Base-by-base conservation (phyloP, 2,888 invertebrate species). In the Electrophaes corylata region DNA sequence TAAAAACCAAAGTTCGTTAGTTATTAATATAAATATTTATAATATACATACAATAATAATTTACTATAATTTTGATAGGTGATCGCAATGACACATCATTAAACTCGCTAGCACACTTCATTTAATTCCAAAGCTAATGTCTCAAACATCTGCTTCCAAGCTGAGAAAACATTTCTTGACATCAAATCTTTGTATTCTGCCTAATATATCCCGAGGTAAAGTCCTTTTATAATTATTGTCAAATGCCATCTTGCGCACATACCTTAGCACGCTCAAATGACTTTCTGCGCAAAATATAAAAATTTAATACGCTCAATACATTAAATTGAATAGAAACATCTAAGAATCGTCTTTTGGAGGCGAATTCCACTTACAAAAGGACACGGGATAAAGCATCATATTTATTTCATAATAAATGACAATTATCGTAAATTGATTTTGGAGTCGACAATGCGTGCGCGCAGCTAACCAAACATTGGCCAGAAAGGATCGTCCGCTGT, bases 401-500 rank as follows among this genome's bases (percentile, higher is more conserved):
- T 91, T 90, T 90, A 91, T 90, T 90, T 84, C 89, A 90, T 91
- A 91, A 91, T 91, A 91, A 88, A 91, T 88, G 91, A 89, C 91
- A 91, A 91, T 91, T 91, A 91, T 86, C 86, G 78, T 89, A 90
- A 91, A 91, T 91, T 90, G 91, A 91, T 90, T 90, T 83, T 78
- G 66, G 71, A 74, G 75, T 76, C 73, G 76, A 91, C 90, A 91
- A 92, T 86, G 74, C 80, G 77, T 81, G 85, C 57, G 65, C 73
- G 93, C 94, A 94, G 93, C 93, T 93, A 94, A 93, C 93, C 93
- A 94, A 94, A 94, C 93, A 93, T 93, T 93, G 93, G 92, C 93
- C 93, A 92, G 79, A 92, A 92, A 88, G 90, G 88, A 85, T 84
- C 89, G 82, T 72, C 73, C 83, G 79, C 62, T 86, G 85, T 84